Evolutionary conservation across 2,888 invertebrate species (phyloP).

Genomic region (Drosophila suboccidentalis): DNA sequence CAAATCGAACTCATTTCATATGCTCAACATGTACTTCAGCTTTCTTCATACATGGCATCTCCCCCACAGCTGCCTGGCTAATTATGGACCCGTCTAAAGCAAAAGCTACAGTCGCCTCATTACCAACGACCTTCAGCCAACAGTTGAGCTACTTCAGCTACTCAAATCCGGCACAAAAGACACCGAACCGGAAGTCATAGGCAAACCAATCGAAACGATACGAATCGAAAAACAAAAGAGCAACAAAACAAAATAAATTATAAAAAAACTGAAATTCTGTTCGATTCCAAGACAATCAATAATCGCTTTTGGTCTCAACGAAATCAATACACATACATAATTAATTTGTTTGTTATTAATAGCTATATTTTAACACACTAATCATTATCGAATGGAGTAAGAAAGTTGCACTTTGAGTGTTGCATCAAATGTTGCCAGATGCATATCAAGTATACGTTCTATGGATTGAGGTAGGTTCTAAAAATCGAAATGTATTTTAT

Average conservation of each 20-base stretch:
- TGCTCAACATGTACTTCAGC: constrained; percentile 50
- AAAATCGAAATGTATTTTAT: constrained; percentile 1
- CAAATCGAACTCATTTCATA: constrained; percentile 66
- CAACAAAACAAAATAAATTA: constrained; percentile 1
- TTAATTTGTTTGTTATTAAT: not conserved
- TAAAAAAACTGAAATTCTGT: constrained; percentile 25
- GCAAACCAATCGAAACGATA: constrained; percentile 14
- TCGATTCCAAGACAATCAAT: constrained; percentile 52
- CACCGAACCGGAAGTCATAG: constrained; percentile 62
- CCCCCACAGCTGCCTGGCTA: constrained; percentile 44
- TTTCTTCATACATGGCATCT: constrained; percentile 57
- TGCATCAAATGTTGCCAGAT: not conserved
- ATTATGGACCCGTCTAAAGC: constrained; percentile 69
- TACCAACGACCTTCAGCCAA: constrained; percentile 65
- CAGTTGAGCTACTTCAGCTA: constrained; percentile 61
- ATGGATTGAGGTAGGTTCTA: constrained; percentile 7
- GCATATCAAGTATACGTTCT: constrained; percentile 8
- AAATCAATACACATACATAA: constrained; percentile 7
- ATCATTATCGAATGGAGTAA: not conserved
- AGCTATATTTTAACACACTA: not conserved
- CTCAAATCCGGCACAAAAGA: constrained; percentile 54
- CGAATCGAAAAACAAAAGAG: constrained; percentile 20
- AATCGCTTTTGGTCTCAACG: constrained; percentile 26
- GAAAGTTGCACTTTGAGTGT: not conserved
- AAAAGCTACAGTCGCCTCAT: constrained; percentile 33